These are phyloP conservation scores for Rafetus swinhoei DNA, from an alignment of 2,113 vertebrate genomes.

Conservation along the genomic window DNA sequence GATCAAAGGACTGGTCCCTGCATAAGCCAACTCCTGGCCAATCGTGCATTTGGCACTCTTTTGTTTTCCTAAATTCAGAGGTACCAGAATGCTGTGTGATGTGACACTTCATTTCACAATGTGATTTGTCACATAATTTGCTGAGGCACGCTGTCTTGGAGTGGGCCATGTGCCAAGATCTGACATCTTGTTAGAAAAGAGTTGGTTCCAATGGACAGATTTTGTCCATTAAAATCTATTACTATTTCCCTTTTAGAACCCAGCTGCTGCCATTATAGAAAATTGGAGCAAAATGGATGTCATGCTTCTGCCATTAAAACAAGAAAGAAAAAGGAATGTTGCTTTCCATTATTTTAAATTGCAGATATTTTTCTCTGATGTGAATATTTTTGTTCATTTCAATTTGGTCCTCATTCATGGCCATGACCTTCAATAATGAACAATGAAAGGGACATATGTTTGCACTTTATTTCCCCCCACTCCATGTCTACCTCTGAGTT, in stretches of 20 bases:
- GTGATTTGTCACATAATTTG: neutral
- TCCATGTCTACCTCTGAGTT: neutral
- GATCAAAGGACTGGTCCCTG: neutral
- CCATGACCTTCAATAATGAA: constrained; percentile 47
- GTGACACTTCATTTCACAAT: neutral
- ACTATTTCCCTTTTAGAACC: constrained; percentile 45
- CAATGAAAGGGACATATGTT: constrained; percentile 34
- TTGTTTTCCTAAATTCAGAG: constrained; percentile 15
- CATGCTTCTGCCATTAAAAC: constrained; percentile 46
- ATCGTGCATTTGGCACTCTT: neutral
- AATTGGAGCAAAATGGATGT: constrained; percentile 48
- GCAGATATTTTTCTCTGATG: constrained; percentile 15
- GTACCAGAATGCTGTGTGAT: neutral
- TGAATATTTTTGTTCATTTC: constrained; percentile 46
- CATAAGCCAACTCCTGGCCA: too few relatives aligned
- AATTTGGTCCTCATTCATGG: constrained; percentile 31
- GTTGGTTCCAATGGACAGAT: constrained; percentile 56
- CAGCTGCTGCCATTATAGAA: constrained; percentile 55
- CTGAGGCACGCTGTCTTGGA: neutral
- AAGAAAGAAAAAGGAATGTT: constrained; percentile 34
- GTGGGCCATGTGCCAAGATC: constrained; percentile 44
- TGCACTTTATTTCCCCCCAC: constrained; percentile 29
- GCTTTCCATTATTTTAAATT: constrained; percentile 44
- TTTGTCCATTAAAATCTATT: constrained; percentile 69
- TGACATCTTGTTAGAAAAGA: constrained; percentile 54